phyloP scores from a whole-genome alignment of 1,140 invertebrate species.

The Brachionus angularis region DNA sequence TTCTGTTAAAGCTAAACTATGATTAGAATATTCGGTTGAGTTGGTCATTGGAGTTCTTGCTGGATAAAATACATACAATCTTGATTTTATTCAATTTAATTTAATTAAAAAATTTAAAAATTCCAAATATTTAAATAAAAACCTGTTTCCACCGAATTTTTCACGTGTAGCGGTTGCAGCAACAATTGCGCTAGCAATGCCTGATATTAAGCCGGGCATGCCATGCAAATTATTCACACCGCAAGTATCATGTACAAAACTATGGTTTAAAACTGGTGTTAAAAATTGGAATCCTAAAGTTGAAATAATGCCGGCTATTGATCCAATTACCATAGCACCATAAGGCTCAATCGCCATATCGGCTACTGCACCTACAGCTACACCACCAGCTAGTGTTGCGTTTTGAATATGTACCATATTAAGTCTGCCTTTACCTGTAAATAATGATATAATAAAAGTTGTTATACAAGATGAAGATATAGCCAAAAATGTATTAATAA shows the following conservation, averaged over 20 bases:
- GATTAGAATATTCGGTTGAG: slow-evolving; percentile 49
- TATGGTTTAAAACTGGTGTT: slow-evolving; percentile 64
- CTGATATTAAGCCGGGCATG: slow-evolving; percentile 82
- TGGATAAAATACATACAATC: slow-evolving; percentile 61
- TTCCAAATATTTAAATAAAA: too few relatives aligned
- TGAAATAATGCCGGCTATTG: slow-evolving; percentile 73
- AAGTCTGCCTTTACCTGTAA: slow-evolving; percentile 62
- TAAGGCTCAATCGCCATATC: slow-evolving; percentile 80
- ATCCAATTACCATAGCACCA: slow-evolving; percentile 77
- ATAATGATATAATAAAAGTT: slow-evolving; percentile 74
- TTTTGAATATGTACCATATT: slow-evolving; percentile 59
- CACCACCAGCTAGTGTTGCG: slow-evolving; percentile 62
- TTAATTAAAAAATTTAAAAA: not conserved
- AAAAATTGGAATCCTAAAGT: slow-evolving; percentile 78
- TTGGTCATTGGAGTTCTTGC: slow-evolving; percentile 58
- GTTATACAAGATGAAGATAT: slow-evolving; percentile 75
- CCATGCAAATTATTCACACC: slow-evolving; percentile 93
- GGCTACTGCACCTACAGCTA: slow-evolving; percentile 63
- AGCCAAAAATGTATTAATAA: slow-evolving; percentile 87
- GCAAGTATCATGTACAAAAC: slow-evolving; percentile 52
- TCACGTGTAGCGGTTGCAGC: slow-evolving; percentile 61
- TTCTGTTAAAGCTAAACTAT: slow-evolving; percentile 47
- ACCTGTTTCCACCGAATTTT: slow-evolving; percentile 34
- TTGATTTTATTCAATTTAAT: slow-evolving; percentile 46
- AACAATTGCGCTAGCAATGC: slow-evolving; percentile 70